A percentile compares a stretch with the other conserved stretches of the same genome.
Evolutionary conservation across 1,140 invertebrate genomes (phyloP).

Genomic region (Drosophila sturtevanti): DNA sequence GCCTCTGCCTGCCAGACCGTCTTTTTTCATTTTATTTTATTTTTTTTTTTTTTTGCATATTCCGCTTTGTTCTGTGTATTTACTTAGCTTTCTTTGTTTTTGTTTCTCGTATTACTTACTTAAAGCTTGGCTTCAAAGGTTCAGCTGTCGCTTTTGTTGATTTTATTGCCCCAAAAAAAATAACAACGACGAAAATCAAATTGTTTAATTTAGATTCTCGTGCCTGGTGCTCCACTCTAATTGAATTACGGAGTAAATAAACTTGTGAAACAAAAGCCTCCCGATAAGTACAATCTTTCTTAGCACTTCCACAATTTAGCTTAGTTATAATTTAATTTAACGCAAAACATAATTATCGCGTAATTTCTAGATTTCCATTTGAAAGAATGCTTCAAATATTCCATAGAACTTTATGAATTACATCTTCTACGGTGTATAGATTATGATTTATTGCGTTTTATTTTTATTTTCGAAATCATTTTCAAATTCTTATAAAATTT

Average conservation of each 20-base stretch:
- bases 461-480: not conserved
- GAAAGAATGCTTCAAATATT: not conserved
- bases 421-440: not conserved
- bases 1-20: conserved; percentile 43
- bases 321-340: not conserved
- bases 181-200: conserved; percentile 36
- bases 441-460: not conserved
- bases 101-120: conserved; percentile 57
- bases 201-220: conserved; percentile 52
- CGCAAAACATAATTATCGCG: not conserved
- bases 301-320: not conserved
- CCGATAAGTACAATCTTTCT: not conserved
- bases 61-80: conserved; percentile 37
- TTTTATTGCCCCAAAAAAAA: conserved; percentile 30
- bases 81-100: conserved; percentile 72
- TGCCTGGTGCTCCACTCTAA: not conserved
- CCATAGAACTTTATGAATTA: not conserved
- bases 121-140: conserved; percentile 47
- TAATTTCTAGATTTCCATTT: not conserved
- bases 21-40: too few species aligned
- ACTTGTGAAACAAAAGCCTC: conserved; percentile 10
- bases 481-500: not conserved
- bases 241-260: conserved; percentile 6
- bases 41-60: conserved; percentile 27
- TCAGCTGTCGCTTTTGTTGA: conserved; percentile 57